Evolutionary conservation across 92 coral and sea anemone genomes (phyloP).

Genomic region (Umimayanthus kanabou): DNA sequence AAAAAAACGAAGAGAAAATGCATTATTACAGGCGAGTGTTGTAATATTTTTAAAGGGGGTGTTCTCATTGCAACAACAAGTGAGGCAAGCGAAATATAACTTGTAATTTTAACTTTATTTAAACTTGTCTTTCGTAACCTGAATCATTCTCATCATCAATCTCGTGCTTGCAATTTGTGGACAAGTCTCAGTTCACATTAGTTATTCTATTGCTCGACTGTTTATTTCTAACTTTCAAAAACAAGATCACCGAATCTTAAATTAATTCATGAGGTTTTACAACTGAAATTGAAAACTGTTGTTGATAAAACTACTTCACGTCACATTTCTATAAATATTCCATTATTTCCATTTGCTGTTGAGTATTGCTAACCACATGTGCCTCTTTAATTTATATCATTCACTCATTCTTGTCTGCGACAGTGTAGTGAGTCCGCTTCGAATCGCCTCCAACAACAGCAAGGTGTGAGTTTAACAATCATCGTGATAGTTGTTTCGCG

Average conservation of each 20-base stretch:
- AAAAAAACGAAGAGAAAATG: background rate
- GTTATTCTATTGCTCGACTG: background rate
- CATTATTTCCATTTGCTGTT: conserved; percentile 26
- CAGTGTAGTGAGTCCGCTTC: background rate
- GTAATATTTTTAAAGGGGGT: background rate
- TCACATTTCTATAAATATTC: conserved; percentile 37
- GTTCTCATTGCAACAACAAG: background rate
- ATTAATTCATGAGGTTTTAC: conserved; percentile 34
- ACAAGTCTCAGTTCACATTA: background rate
- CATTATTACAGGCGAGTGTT: background rate
- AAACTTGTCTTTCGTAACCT: background rate
- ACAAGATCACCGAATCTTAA: background rate
- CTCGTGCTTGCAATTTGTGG: background rate
- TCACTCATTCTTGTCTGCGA: background rate
- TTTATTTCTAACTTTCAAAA: background rate
- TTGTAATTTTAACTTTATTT: too few species aligned
- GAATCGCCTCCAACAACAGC: conserved; percentile 12
- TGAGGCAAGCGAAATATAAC: background rate
- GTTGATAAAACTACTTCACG: conserved; percentile 33
- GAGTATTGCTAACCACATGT: conserved; percentile 1
- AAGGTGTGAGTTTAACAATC: background rate
- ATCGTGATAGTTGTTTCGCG: background rate
- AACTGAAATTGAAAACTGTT: conserved; percentile 10
- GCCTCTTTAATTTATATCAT: background rate
- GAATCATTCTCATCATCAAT: background rate